Percentiles rank a stretch among this genome's conserved stretches.
These are phyloP conservation scores for Rhamnusium bicolor DNA, from an alignment of 2,888 invertebrate genomes.

Conservation along the genomic window DNA sequence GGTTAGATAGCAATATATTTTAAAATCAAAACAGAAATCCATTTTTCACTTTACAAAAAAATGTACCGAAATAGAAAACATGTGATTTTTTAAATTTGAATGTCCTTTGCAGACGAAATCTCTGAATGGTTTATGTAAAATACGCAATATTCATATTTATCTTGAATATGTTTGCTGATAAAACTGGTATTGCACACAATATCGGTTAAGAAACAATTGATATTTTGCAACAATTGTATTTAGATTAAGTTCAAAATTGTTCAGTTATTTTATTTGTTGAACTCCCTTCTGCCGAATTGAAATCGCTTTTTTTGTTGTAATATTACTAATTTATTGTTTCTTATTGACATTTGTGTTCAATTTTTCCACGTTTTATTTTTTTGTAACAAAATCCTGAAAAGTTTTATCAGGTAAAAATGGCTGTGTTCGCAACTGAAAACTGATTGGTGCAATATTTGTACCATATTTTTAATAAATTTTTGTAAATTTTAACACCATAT, in stretches of 20 bases:
- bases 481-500: background rate
- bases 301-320: background rate
- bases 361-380: slow-evolving; percentile 25
- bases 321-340: slow-evolving; percentile 30
- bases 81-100: no score
- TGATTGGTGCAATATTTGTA: slow-evolving; percentile 37
- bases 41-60: no score
- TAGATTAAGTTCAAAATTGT: background rate
- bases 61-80: no score
- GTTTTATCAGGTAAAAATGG: slow-evolving; percentile 38
- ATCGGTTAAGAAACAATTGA: background rate
- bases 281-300: slow-evolving; percentile 32
- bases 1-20: no score
- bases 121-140: slow-evolving; percentile 2
- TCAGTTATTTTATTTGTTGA: slow-evolving; percentile 13
- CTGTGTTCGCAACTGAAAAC: slow-evolving; percentile 39
- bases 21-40: no score
- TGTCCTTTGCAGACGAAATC: background rate
- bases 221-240: background rate
- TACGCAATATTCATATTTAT: background rate
- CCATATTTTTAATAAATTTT: slow-evolving; percentile 41
- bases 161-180: slow-evolving; percentile 11
- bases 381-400: slow-evolving; percentile 24
- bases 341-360: slow-evolving; percentile 11
- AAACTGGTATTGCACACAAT: background rate